A percentile compares a stretch with the other conserved stretches of the same genome.
phyloP scores from a whole-genome alignment of 2,113 vertebrate species.

The Syngnathus floridae region DNA sequence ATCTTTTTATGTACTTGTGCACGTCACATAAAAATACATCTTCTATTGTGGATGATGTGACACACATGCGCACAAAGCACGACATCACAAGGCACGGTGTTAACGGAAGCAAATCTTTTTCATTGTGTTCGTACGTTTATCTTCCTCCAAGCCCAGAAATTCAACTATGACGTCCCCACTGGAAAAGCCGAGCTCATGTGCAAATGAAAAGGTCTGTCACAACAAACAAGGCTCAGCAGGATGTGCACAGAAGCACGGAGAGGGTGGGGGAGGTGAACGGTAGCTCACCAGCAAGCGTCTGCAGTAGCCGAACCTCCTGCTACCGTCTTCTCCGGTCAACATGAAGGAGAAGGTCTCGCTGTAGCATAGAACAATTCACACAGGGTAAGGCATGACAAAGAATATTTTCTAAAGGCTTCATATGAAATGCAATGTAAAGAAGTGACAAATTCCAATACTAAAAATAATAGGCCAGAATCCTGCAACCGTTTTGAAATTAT shows the following conservation, averaged over 20 bases:
- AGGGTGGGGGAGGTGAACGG: conserved; percentile 12
- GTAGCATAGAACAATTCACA: conserved; percentile 45
- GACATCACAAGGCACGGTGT: too few relatives aligned
- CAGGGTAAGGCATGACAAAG: background rate
- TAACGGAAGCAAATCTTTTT: too few relatives aligned
- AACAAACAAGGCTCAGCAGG: conserved; percentile 43
- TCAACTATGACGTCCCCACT: conserved; percentile 15
- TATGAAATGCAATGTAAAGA: background rate
- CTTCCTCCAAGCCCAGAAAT: background rate
- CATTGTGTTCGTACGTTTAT: background rate
- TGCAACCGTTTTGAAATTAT: background rate
- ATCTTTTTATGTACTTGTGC: too few relatives aligned
- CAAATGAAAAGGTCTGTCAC: conserved; percentile 38
- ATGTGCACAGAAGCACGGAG: conserved; percentile 14
- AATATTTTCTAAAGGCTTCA: background rate
- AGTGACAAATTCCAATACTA: background rate
- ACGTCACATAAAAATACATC: too few relatives aligned
- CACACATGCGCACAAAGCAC: too few relatives aligned
- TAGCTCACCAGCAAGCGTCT: conserved; percentile 89
- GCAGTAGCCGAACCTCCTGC: conserved; percentile 95
- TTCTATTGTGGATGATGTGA: too few relatives aligned
- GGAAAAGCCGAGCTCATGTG: conserved; percentile 39
- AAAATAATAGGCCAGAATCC: background rate
- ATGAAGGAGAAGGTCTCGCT: conserved; percentile 99
- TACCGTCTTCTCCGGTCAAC: conserved; percentile 96